Conservation (phyloP, 2,888 invertebrate species). For the Microctonus hyperodae region DNA sequence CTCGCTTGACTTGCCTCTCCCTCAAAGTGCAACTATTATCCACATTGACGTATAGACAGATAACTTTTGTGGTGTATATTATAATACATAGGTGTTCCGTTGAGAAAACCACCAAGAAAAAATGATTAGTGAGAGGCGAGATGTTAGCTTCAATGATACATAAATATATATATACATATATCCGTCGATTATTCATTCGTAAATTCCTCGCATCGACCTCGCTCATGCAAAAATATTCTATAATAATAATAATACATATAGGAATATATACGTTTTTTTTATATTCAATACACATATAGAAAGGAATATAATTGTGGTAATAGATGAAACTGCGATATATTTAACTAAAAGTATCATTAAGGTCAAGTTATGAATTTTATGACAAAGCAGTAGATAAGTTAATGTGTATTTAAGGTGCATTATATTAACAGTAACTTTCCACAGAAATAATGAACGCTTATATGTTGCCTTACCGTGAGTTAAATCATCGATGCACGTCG, state of each 20-base stretch:
- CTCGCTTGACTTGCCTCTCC: not conserved
- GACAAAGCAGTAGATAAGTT: not conserved
- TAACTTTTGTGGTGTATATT: not conserved
- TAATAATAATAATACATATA: not conserved
- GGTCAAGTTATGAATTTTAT: not conserved
- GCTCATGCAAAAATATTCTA: not conserved
- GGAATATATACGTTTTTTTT: not conserved
- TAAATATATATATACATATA: not conserved
- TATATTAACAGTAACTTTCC: not conserved
- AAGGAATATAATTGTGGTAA: not conserved
- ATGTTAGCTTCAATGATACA: not conserved
- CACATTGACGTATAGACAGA: not conserved
- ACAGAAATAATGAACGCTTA: conserved; percentile 12
- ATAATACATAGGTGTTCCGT: not conserved
- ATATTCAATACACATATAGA: not conserved
- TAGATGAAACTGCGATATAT: not conserved
- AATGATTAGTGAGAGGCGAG: not conserved
- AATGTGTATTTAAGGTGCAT: conserved; percentile 14
- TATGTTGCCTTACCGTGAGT: not conserved
- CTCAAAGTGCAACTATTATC: not conserved
- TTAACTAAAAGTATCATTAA: not conserved
- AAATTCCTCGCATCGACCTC: conserved; percentile 42
- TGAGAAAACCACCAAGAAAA: not conserved
- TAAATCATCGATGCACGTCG: not conserved
- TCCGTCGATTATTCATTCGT: conserved; percentile 51